Evolutionary conservation across 2,888 invertebrate species (phyloP).

Genomic region (Lymantria dispar): DNA sequence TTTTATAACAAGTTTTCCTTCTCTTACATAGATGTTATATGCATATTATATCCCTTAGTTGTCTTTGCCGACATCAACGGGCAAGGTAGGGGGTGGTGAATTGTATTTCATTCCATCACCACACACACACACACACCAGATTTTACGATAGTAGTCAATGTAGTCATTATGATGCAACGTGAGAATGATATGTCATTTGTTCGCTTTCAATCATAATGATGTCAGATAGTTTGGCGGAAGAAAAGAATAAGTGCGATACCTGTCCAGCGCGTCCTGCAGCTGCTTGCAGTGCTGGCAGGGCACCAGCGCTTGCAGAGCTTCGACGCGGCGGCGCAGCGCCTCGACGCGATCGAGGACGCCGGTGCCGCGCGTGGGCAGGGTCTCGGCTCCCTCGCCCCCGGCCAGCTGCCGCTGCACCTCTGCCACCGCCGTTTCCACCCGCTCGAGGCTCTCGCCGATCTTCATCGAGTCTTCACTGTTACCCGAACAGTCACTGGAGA

Average conservation of each 20-base stretch:
- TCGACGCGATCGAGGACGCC: slow-evolving; percentile 61
- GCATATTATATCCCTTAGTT: too few species aligned
- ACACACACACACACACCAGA: too few species aligned
- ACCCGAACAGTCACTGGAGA: slow-evolving; percentile 81
- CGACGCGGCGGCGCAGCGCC: slow-evolving; percentile 70
- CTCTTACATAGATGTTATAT: too few species aligned
- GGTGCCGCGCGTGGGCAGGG: slow-evolving; percentile 14
- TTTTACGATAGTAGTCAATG: too few species aligned
- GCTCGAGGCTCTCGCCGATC: slow-evolving; percentile 79
- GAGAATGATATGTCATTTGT: too few species aligned
- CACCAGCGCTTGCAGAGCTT: slow-evolving; percentile 74
- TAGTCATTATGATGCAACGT: too few species aligned
- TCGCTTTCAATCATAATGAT: too few species aligned
- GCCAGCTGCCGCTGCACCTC: slow-evolving; percentile 63
- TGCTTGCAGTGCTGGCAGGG: slow-evolving; percentile 79
- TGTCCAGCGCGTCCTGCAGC: slow-evolving; percentile 79
- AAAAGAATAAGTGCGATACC: slow-evolving; percentile 31
- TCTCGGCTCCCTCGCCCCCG: slow-evolving; percentile 30
- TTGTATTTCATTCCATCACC: too few species aligned
- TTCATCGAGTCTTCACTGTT: slow-evolving; percentile 81
- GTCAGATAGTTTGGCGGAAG: not conserved
- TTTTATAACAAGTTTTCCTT: too few species aligned
- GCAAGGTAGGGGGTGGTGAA: too few species aligned
- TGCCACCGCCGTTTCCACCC: slow-evolving; percentile 72
- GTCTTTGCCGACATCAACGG: too few species aligned